Evolutionary conservation across 2,113 vertebrate genomes (phyloP).

Genomic region (Tupaia chinensis): DNA sequence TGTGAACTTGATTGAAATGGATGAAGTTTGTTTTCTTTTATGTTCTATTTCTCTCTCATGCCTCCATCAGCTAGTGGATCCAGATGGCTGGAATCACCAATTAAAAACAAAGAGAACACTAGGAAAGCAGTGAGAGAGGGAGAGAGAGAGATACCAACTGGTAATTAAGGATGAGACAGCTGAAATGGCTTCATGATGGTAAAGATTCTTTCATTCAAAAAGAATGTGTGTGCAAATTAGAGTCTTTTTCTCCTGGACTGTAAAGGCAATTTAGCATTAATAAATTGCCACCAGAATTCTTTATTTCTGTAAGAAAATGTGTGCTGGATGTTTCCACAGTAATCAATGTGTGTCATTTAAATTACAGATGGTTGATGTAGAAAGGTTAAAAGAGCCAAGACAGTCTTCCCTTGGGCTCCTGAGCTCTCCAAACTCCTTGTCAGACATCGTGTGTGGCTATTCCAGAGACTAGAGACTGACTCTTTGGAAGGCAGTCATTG

Average conservation of each 20-base stretch:
- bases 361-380: conserved; percentile 69
- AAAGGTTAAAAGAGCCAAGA: not conserved
- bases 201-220: conserved; percentile 83
- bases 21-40: conserved; percentile 81
- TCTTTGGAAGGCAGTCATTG: not conserved
- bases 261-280: conserved; percentile 81
- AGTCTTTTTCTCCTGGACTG: conserved; percentile 69
- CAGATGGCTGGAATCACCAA: conserved; percentile 83
- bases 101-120: conserved; percentile 84
- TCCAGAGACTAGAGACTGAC: not conserved
- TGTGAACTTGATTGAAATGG: conserved; percentile 58
- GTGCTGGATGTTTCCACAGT: conserved; percentile 66
- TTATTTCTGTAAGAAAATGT: conserved; percentile 80
- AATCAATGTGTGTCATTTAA: conserved; percentile 70
- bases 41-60: conserved; percentile 70
- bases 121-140: conserved; percentile 62
- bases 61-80: conserved; percentile 80
- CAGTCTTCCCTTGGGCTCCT: not conserved
- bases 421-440: conserved; percentile 20
- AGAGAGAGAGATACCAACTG: conserved; percentile 83
- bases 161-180: conserved; percentile 88
- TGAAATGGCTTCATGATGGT: conserved; percentile 88
- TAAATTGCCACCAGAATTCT: conserved; percentile 73
- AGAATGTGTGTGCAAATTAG: conserved; percentile 84
- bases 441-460: not conserved